Conservation (phyloP, 1,140 invertebrate species). For the Lepidurus arcticus region DNA sequence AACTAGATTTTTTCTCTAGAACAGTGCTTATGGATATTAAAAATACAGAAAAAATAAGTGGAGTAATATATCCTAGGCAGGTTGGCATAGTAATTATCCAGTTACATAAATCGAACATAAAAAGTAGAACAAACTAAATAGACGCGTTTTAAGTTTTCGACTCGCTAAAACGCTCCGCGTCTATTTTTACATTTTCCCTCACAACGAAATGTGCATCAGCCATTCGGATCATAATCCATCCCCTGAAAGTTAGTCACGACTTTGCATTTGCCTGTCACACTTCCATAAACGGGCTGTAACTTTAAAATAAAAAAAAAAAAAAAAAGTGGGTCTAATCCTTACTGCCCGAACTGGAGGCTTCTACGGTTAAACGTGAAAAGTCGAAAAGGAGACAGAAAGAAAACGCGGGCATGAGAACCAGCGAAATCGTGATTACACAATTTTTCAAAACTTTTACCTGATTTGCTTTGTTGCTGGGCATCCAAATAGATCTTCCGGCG, state of each 20-base stretch:
- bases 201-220: too few relatives aligned
- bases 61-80: background rate
- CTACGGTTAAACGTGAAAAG: background rate
- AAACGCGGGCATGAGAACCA: background rate
- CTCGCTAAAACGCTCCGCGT: too few relatives aligned
- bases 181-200: too few relatives aligned
- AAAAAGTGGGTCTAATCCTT: background rate
- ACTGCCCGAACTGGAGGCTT: background rate
- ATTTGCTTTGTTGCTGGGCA: constrained; percentile 35
- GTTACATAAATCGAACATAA: background rate
- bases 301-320: background rate
- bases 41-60: background rate
- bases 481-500: constrained; percentile 61
- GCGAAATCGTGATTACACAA: too few relatives aligned
- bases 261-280: background rate
- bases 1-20: too few relatives aligned
- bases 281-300: background rate
- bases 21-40: background rate
- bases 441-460: background rate
- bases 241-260: background rate
- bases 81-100: constrained; percentile 1
- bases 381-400: background rate
- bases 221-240: too few relatives aligned
- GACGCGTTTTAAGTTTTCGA: background rate
- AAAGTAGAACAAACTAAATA: background rate